Evolutionary conservation across 2,113 vertebrate genomes (phyloP).

Genomic region (Elachura formosa): DNA sequence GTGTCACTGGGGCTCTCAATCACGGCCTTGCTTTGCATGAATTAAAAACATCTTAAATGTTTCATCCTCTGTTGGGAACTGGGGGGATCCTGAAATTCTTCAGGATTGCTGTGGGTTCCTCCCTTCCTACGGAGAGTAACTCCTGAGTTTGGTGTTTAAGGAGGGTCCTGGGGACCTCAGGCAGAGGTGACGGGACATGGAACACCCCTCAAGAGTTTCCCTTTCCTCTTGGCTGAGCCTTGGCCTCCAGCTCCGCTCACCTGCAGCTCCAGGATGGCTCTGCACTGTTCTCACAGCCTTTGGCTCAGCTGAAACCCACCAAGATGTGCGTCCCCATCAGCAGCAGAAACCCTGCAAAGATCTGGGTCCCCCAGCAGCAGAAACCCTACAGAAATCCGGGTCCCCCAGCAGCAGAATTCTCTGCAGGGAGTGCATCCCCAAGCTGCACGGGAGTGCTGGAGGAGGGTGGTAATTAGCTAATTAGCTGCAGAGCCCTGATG

Average conservation of each 20-base stretch:
- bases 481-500: neutral
- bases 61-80: neutral
- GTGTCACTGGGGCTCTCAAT: fast-evolving
- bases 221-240: neutral
- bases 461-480: neutral
- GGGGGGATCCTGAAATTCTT: neutral
- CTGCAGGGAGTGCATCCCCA: neutral
- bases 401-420: neutral
- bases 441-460: neutral
- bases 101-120: neutral
- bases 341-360: neutral
- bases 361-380: neutral
- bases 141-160: neutral
- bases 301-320: neutral
- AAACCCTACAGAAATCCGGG: fast-evolving
- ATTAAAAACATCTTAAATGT: neutral
- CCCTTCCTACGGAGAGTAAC: neutral
- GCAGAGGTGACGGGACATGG: fast-evolving
- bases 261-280: fast-evolving
- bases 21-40: fast-evolving
- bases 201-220: fast-evolving
- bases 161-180: neutral
- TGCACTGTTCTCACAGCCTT: fast-evolving
- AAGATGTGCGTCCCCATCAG: neutral
- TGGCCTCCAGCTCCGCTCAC: neutral